Base-by-base conservation (phyloP, 2,797 vertebrate genomes). In the Siniperca undulata region DNA sequence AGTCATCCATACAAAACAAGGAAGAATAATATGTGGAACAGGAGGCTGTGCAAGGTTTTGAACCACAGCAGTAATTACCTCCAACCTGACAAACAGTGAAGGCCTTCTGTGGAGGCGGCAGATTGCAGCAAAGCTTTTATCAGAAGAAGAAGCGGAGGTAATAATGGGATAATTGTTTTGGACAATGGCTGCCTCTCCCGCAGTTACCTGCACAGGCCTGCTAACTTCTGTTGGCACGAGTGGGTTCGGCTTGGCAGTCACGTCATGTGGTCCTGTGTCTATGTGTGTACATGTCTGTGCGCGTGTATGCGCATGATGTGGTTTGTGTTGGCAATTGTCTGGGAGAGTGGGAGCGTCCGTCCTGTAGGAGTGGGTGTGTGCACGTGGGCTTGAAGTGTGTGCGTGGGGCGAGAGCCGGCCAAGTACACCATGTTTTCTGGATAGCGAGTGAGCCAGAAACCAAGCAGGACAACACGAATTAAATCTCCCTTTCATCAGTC, bases 141-240 rank as follows among this genome's bases (percentile, higher is more conserved):
- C 86, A 70, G 73, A 77, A 71, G 68, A 75, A 68, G 14, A 87
- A 87, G 84, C 89, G 81, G 73, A 88, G 79, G 83, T 90, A 92
- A 93, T 93, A 88, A 93, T 82, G 70, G 83, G 84, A 91, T 92
- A 91, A 94, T 92, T 91, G 90, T 91, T 91, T 84, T 88, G 86
- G 90, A 90, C 16, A 59, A 78, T 46, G 56, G 64, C 80, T 76
- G 77, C 53, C 59, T 87, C 81, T 89, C 89, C 87, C 61, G 64
- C 68, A 0, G 71, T 70, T 86, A 87, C 84, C 82, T 86, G 87
- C 76, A 44, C 78, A 30, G 44, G 78, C 66, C 74, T 46, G 60
- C 77, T 85, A 71, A 79, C 71, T 70, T 71, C 75, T 77, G 53
- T 81, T 87, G 87, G 90, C 81, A 67, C 8, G 3, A 44, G 44